Evolutionary conservation across 1,140 invertebrate species (phyloP).

Genomic region (Ooceraea biroi): DNA sequence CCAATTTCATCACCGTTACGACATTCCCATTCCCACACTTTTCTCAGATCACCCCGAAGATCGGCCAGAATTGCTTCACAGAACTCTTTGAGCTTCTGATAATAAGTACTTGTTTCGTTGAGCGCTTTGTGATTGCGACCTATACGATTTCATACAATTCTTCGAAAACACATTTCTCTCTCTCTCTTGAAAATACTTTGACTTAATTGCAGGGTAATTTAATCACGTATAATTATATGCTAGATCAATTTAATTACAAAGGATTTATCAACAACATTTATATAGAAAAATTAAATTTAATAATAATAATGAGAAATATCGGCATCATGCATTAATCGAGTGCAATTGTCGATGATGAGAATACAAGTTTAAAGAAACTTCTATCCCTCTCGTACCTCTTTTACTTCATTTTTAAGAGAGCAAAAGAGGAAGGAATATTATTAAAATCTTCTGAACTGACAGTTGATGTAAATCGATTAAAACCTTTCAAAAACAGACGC

Average conservation of each 20-base stretch:
- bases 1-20: conserved; percentile 17
- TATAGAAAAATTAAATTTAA: background rate
- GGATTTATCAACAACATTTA: too few relatives aligned
- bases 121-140: conserved; percentile 75
- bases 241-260: too few relatives aligned
- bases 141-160: conserved; percentile 12
- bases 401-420: background rate
- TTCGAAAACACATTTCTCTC: background rate
- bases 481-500: conserved; percentile 29
- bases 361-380: background rate
- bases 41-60: conserved; percentile 68
- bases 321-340: background rate
- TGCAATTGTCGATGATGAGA: background rate
- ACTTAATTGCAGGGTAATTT: background rate
- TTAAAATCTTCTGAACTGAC: conserved; percentile 4
- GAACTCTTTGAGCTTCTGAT: conserved; percentile 74
- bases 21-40: background rate
- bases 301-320: background rate
- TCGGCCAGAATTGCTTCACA: conserved; percentile 72
- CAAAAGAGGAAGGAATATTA: background rate
- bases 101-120: conserved; percentile 74
- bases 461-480: conserved; percentile 36
- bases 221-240: background rate
- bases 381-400: background rate
- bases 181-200: background rate